Conservation (phyloP, 2,797 vertebrate species). For the Cynodonichthys magdalenae region DNA sequence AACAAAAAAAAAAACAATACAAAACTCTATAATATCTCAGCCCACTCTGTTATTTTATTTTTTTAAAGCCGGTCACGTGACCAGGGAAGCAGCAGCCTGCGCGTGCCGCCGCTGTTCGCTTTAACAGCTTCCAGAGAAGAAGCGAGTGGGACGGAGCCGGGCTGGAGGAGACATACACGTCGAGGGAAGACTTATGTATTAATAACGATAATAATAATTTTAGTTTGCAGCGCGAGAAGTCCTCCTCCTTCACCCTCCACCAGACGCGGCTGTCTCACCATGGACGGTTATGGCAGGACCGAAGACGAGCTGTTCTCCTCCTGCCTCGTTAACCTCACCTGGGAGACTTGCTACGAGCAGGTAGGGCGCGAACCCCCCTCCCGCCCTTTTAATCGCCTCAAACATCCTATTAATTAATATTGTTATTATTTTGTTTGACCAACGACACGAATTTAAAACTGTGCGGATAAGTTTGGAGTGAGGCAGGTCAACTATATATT, state of each 20-base stretch:
- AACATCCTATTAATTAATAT: no score
- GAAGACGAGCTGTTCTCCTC: slow-evolving; percentile 90
- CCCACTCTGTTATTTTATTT: slow-evolving; percentile 2
- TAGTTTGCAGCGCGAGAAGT: slow-evolving; percentile 6
- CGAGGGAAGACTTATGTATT: slow-evolving; percentile 45
- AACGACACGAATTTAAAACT: not conserved
- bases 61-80: slow-evolving; percentile 60
- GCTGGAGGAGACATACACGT: slow-evolving; percentile 30
- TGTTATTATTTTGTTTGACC: no score
- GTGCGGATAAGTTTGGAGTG: not conserved
- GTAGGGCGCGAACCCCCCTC: slow-evolving; percentile 74
- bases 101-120: slow-evolving; percentile 53
- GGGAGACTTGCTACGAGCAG: slow-evolving; percentile 92
- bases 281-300: slow-evolving; percentile 90
- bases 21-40: no score
- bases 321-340: slow-evolving; percentile 91
- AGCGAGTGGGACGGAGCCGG: slow-evolving; percentile 40
- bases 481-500: no score
- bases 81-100: slow-evolving; percentile 43
- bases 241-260: slow-evolving; percentile 27
- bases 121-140: slow-evolving; percentile 56
- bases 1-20: no score
- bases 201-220: not conserved
- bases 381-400: not conserved
- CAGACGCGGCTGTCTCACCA: slow-evolving; percentile 75